Evolutionary conservation across 2,888 invertebrate species (phyloP).

Genomic region (Palloptera scutellata): DNA sequence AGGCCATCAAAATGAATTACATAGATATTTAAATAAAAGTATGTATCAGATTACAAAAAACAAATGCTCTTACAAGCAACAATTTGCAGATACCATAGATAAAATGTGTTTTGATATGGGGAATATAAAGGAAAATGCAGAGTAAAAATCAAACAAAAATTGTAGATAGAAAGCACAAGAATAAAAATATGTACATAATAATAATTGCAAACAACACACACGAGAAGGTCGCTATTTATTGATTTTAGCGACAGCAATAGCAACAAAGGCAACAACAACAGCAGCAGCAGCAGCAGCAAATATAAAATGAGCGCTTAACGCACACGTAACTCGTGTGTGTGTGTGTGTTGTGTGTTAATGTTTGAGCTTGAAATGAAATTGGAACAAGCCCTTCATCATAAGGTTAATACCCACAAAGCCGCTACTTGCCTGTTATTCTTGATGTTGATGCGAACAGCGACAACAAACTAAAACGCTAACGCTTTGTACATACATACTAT

Average conservation of each 20-base stretch:
- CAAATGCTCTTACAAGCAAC: not conserved
- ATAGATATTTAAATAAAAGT: not conserved
- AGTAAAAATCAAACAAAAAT: not conserved
- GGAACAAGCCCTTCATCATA: slow-evolving; percentile 30
- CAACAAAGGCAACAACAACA: slow-evolving; percentile 1
- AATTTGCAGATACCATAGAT: not conserved
- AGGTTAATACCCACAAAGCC: slow-evolving; percentile 28
- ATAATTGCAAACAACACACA: slow-evolving; percentile 8
- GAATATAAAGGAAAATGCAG: not conserved
- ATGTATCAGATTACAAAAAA: not conserved
- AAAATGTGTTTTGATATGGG: not conserved
- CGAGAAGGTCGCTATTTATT: slow-evolving; percentile 32
- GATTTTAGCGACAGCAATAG: slow-evolving; percentile 20
- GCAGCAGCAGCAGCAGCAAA: not conserved
- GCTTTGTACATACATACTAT: slow-evolving; percentile 24
- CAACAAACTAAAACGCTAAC: slow-evolving; percentile 20
- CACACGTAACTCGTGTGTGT: no score
- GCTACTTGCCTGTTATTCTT: not conserved
- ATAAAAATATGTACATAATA: not conserved
- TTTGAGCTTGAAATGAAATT: slow-evolving; percentile 22
- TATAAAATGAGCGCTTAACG: not conserved
- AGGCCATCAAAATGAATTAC: no score
- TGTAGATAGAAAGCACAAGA: not conserved
- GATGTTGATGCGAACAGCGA: not conserved
- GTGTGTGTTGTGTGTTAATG: not conserved